Conservation (phyloP, 1,140 invertebrate genomes). For the Pseudomyrmex concolor region DNA sequence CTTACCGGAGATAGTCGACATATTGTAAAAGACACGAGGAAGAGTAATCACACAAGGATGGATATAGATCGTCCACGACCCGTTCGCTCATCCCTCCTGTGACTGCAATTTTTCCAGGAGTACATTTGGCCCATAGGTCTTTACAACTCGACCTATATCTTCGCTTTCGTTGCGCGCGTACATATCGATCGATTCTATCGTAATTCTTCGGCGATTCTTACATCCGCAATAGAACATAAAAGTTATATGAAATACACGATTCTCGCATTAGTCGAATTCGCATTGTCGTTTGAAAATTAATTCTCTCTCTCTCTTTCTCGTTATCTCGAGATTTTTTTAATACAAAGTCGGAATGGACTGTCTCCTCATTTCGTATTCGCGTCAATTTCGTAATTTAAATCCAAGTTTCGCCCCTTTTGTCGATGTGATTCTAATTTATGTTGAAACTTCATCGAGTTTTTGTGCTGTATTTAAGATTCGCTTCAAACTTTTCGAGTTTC, state of each 20-base stretch:
- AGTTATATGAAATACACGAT: neutral
- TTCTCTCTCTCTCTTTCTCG: neutral
- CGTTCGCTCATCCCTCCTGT: conserved; percentile 38
- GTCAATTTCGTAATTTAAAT: conserved; percentile 8
- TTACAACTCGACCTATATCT: conserved; percentile 43
- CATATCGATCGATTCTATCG: conserved; percentile 28
- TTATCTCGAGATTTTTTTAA: conserved; percentile 3
- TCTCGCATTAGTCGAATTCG: neutral
- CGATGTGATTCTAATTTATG: neutral
- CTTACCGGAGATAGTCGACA: conserved; percentile 10
- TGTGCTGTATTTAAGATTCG: conserved; percentile 15
- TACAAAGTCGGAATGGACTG: neutral
- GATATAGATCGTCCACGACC: conserved; percentile 40
- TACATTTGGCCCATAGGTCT: conserved; percentile 40
- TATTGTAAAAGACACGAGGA: conserved; percentile 30
- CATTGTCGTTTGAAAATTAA: neutral
- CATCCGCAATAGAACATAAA: too few species aligned
- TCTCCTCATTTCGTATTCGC: neutral
- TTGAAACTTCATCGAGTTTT: neutral
- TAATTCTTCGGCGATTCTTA: conserved; percentile 9
- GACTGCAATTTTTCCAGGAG: conserved; percentile 43
- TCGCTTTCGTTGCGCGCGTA: conserved; percentile 32
- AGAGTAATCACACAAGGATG: conserved; percentile 33
- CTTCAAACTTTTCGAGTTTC: neutral
- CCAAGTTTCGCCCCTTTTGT: neutral